A percentile compares a stretch with the other conserved stretches of the same genome.
phyloP scores from a whole-genome alignment of 2,797 vertebrate genomes.

The Dermochelys coriacea region DNA sequence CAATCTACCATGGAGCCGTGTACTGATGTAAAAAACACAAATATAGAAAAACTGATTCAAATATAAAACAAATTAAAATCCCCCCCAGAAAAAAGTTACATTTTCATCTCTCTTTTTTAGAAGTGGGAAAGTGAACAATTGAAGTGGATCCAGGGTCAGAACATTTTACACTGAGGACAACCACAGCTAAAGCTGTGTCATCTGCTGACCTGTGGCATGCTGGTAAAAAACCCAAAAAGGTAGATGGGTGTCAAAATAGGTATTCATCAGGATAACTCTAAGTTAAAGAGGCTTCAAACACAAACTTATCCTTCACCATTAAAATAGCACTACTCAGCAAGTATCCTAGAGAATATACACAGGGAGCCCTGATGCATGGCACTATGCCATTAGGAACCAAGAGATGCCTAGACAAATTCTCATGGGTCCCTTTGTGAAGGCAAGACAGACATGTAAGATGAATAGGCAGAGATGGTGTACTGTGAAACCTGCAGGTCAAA shows the following conservation, averaged over 20 bases:
- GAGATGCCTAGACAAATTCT: slow-evolving; percentile 37
- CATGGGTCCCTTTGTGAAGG: neutral
- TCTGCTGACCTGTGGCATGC: neutral
- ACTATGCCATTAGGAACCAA: slow-evolving; percentile 45
- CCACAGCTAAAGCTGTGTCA: slow-evolving; percentile 9
- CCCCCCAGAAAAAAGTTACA: neutral
- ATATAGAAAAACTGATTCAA: neutral
- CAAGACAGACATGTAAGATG: slow-evolving; percentile 69
- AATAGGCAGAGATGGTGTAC: slow-evolving; percentile 69
- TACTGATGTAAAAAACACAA: neutral
- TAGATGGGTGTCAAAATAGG: neutral
- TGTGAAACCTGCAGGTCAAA: slow-evolving; percentile 68
- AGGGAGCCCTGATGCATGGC: neutral
- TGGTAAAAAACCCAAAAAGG: neutral
- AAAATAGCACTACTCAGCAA: slow-evolving; percentile 46
- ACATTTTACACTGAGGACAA: neutral
- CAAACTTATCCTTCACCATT: neutral
- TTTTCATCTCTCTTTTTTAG: neutral
- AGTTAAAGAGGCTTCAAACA: neutral
- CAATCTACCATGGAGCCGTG: neutral
- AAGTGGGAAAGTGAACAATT: accelerated
- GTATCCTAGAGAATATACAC: slow-evolving; percentile 25
- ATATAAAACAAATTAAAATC: neutral
- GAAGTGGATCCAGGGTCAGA: neutral
- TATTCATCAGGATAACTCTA: neutral